These are phyloP conservation scores for Pseudachorutes palmiensis DNA, from an alignment of 1,140 invertebrate species.

Conservation along the genomic window DNA sequence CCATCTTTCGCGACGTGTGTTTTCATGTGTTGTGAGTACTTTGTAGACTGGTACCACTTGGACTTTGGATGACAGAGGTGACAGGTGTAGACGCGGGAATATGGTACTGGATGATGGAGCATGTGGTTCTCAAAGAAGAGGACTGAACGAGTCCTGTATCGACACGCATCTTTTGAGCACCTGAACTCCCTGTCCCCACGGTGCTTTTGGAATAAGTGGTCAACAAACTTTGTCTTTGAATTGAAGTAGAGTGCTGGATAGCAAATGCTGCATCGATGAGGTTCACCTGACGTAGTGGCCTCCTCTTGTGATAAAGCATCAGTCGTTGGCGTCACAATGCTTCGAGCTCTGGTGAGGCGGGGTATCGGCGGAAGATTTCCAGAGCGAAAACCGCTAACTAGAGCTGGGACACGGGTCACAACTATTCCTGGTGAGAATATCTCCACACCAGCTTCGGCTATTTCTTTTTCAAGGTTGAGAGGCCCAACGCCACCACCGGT, in stretches of 20 bases:
- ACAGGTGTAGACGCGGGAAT: background rate
- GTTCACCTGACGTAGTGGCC: background rate
- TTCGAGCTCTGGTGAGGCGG: background rate
- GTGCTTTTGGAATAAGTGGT: background rate
- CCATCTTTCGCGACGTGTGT: background rate
- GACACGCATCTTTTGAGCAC: background rate
- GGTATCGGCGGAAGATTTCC: background rate
- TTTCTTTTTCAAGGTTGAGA: background rate
- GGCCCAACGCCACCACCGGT: background rate
- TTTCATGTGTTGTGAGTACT: background rate
- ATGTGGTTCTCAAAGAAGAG: background rate
- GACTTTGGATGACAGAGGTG: background rate
- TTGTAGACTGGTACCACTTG: background rate
- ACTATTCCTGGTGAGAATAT: background rate
- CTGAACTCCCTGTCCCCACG: background rate
- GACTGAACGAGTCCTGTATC: background rate
- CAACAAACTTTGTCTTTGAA: background rate
- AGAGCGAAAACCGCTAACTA: background rate
- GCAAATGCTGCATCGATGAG: background rate
- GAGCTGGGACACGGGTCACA: background rate
- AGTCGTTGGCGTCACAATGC: background rate
- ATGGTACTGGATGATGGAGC: background rate
- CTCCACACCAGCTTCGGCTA: background rate
- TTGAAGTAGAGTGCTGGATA: background rate
- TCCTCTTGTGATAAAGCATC: too few relatives aligned